These are phyloP conservation scores for Apotomis betuletana DNA, from an alignment of 2,888 invertebrate genomes.

Conservation along the genomic window DNA sequence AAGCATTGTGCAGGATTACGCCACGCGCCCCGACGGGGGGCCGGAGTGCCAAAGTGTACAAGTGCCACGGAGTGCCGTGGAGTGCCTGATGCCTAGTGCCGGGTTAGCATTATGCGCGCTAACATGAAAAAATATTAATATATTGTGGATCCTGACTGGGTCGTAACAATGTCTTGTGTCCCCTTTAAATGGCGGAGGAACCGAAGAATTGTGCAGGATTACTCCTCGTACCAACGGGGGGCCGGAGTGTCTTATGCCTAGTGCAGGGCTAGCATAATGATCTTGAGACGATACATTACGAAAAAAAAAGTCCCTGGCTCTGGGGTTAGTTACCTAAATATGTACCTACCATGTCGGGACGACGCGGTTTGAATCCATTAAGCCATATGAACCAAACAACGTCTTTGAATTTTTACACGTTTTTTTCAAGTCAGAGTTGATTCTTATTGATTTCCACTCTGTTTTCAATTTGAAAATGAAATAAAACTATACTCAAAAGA, in stretches of 20 bases:
- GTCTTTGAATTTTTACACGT: background rate
- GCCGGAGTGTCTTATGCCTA: background rate
- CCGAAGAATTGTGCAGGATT: conserved; percentile 53
- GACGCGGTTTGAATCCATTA: too few species aligned
- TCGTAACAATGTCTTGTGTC: background rate
- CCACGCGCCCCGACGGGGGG: conserved; percentile 53
- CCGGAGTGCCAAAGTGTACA: conserved; percentile 17
- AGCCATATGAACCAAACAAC: background rate
- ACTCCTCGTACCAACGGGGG: conserved; percentile 53
- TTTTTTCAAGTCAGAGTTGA: background rate
- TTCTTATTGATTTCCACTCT: background rate
- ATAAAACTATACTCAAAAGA: too few species aligned
- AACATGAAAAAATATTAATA: too few species aligned
- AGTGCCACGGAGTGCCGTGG: conserved; percentile 23
- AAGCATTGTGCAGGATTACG: conserved; percentile 54
- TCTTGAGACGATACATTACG: too few species aligned
- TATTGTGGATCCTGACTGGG: too few species aligned
- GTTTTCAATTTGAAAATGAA: background rate
- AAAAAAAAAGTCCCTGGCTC: too few species aligned
- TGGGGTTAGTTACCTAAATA: too few species aligned
- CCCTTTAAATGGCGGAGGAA: conserved; percentile 27
- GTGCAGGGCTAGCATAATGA: too few species aligned
- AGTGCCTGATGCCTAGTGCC: conserved; percentile 16
- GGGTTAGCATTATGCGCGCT: too few species aligned
- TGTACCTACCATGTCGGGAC: too few species aligned